These are phyloP conservation scores for Promerops cafer DNA, from an alignment of 2,113 vertebrate species.

Conservation along the genomic window DNA sequence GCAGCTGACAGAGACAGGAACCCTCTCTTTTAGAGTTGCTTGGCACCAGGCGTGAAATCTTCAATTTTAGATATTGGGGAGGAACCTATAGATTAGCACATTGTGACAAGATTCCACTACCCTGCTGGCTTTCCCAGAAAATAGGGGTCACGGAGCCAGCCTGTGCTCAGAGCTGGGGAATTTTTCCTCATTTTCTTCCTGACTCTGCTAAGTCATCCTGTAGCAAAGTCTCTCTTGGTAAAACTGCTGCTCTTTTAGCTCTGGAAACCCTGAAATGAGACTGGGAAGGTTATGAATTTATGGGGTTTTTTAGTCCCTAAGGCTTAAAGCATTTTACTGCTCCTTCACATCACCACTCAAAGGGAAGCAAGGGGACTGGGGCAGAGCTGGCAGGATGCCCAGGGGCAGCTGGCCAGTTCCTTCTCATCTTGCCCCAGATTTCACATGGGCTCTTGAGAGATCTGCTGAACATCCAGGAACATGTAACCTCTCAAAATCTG, in stretches of 20 bases:
- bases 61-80: neutral
- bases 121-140: neutral
- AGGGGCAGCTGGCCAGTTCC: neutral
- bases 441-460: neutral
- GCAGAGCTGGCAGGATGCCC: neutral
- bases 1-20: neutral
- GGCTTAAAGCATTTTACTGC: neutral
- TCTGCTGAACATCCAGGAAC: neutral
- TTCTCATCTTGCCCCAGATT: neutral
- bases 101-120: neutral
- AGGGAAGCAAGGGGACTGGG: neutral
- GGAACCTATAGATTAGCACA: neutral
- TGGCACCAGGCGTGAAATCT: neutral
- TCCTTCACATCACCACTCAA: neutral
- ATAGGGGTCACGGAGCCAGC: neutral
- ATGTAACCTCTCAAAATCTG: neutral
- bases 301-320: neutral
- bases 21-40: neutral
- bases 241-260: conserved; percentile 6
- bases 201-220: conserved; percentile 2
- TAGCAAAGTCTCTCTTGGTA: neutral
- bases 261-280: neutral
- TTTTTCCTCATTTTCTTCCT: conserved; percentile 25
- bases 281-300: neutral
- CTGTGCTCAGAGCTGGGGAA: neutral